These are phyloP conservation scores for Branchipolynoe longqiensis DNA, from an alignment of 2,888 invertebrate species.

Conservation along the genomic window DNA sequence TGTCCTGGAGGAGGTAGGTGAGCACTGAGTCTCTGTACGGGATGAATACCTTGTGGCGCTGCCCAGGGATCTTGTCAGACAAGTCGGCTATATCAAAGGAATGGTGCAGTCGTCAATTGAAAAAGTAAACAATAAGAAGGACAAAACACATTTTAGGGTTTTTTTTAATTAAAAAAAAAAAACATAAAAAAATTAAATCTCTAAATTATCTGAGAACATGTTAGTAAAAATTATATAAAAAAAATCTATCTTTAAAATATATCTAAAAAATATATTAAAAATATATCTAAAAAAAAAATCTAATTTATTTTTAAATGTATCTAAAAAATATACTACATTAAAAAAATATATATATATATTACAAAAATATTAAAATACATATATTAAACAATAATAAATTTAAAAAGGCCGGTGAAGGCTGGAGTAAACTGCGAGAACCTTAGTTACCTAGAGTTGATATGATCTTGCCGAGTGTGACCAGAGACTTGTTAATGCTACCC, in stretches of 20 bases:
- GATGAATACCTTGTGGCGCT: slow-evolving; percentile 84
- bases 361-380: background rate
- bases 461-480: slow-evolving; percentile 90
- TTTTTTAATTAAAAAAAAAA: background rate
- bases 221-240: slow-evolving; percentile 3
- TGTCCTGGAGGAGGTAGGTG: slow-evolving; percentile 91
- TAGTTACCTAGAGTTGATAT: slow-evolving; percentile 88
- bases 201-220: no score
- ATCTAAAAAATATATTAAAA: background rate
- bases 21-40: slow-evolving; percentile 91
- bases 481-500: slow-evolving; percentile 88
- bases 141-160: background rate
- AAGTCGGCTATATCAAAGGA: slow-evolving; percentile 71
- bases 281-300: background rate
- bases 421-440: no score
- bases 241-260: background rate
- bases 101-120: background rate
- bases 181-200: no score
- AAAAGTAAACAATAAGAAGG: background rate
- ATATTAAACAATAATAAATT: background rate
- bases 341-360: background rate
- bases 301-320: background rate
- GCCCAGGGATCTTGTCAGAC: slow-evolving; percentile 70
- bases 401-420: background rate
- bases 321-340: background rate